Evolutionary conservation across 2,888 invertebrate species (phyloP).

Genomic region (Ceratothoa steindachneri): DNA sequence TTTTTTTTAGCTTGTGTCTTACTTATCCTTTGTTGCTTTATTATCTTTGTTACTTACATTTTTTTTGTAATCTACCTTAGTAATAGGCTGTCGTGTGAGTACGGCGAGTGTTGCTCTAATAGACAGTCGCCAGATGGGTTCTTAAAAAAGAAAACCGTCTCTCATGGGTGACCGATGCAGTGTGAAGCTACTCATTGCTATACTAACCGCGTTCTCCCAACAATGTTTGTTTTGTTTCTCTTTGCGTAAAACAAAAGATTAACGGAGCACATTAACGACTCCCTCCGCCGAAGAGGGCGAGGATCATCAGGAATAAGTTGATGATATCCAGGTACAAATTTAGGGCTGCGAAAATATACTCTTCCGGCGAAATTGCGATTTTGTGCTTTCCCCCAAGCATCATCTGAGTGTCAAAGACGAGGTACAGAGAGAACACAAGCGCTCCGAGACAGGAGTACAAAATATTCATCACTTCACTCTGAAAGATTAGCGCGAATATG

Average conservation of each 20-base stretch:
- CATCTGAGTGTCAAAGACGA: conserved; percentile 75
- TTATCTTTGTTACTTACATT: too few relatives aligned
- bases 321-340: conserved; percentile 82
- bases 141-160: too few relatives aligned
- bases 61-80: too few relatives aligned
- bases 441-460: conserved; percentile 80
- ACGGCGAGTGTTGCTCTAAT: too few relatives aligned
- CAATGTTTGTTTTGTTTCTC: neutral
- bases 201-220: too few relatives aligned
- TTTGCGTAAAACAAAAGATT: too few relatives aligned
- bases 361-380: conserved; percentile 67
- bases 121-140: too few relatives aligned
- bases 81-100: too few relatives aligned
- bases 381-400: conserved; percentile 52
- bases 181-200: too few relatives aligned
- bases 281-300: conserved; percentile 66
- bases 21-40: too few relatives aligned
- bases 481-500: conserved; percentile 65
- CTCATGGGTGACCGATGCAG: too few relatives aligned
- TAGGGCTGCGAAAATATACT: conserved; percentile 80
- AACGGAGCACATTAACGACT: conserved; percentile 47
- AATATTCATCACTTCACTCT: conserved; percentile 59
- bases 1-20: too few relatives aligned
- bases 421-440: conserved; percentile 72
- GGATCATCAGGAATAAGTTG: conserved; percentile 75